Base-by-base conservation (phyloP, 2,113 vertebrate genomes). In the Mola mola region DNA sequence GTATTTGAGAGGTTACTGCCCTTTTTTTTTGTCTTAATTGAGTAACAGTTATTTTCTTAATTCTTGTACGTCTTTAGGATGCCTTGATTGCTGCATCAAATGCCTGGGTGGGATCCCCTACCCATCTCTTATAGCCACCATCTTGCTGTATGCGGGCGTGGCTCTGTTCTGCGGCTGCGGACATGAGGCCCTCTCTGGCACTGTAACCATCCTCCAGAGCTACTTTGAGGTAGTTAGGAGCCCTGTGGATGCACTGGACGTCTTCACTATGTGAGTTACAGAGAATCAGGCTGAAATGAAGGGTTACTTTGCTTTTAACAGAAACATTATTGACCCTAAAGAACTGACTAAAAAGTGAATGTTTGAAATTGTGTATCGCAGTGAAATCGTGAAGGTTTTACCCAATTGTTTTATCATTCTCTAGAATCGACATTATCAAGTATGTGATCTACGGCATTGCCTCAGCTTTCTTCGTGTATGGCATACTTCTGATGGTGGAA, bases 401-500 rank as follows among this genome's bases (percentile, higher is more conserved):
- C 19, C 8, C n/a, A n/a, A n/a, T n/a, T n/a, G n/a, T n/a, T 15
- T 37, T n/a, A 79, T 75, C 72, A 21, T 44, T 59, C 36, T 47
- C 17, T 82, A 99, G 97, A 93, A 98, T 99, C 82, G 97, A 98
- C 85, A 98, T 98, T 74, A 96, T 98, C 84, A 99, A 99, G 87
- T 99, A 99, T 1, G 95, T 98, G 88, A 98, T 99, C 91, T 99
- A 99, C 0, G 97, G 97, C 48, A 94, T 98, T 29, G 97, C 97
- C 36, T 96, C 97, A 22, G 97, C 97, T 9, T 99, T 99, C 93
- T 98, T 99, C 62, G 95, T 99, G 34, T 99, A 99, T 0, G 97
- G 97, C 64, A 98, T 99, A 82, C 92, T 99, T 89, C 93, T 99
- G 91, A 99, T 99, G 97, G 97, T 99, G 82, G 97, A 99, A 87